phyloP scores from a whole-genome alignment of 2,888 invertebrate species.

The Meganola albula region DNA sequence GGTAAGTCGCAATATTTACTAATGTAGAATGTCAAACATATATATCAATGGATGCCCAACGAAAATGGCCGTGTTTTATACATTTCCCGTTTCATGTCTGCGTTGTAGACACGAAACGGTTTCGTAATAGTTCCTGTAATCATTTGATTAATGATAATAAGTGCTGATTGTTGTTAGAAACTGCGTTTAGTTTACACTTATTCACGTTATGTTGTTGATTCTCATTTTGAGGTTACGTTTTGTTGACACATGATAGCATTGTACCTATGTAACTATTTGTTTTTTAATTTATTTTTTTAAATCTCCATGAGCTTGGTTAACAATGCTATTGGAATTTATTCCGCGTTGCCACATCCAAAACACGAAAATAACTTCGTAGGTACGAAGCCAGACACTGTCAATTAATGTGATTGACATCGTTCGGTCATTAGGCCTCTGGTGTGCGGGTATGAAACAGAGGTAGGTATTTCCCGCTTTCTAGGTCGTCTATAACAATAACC shows the following conservation, averaged over 20 bases:
- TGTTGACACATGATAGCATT: conserved; percentile 55
- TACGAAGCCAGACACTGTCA: conserved; percentile 59
- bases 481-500: conserved; percentile 29
- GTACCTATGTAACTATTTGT: conserved; percentile 5
- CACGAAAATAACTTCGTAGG: conserved; percentile 33
- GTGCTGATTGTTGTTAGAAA: conserved; percentile 26
- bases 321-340: conserved; percentile 17
- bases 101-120: conserved; percentile 33
- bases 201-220: conserved; percentile 69
- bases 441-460: conserved; percentile 30
- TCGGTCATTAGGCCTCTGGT: conserved; percentile 58
- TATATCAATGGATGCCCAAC: conserved; percentile 46
- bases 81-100: conserved; percentile 56
- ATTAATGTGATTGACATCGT: conserved; percentile 73
- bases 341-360: conserved; percentile 22
- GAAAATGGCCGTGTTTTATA: conserved; percentile 75
- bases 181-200: conserved; percentile 31
- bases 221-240: conserved; percentile 68
- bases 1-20: conserved; percentile 49
- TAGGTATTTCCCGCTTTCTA: conserved; percentile 35
- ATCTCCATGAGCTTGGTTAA: conserved; percentile 5
- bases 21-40: conserved; percentile 41
- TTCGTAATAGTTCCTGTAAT: conserved; percentile 23
- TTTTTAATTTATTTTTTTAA: conserved; percentile 6
- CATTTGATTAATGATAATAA: conserved; percentile 27